A percentile compares a stretch with the other conserved stretches of the same genome.
Evolutionary conservation across 1,140 invertebrate species (phyloP).

Genomic region (Drosophila ohnishii): DNA sequence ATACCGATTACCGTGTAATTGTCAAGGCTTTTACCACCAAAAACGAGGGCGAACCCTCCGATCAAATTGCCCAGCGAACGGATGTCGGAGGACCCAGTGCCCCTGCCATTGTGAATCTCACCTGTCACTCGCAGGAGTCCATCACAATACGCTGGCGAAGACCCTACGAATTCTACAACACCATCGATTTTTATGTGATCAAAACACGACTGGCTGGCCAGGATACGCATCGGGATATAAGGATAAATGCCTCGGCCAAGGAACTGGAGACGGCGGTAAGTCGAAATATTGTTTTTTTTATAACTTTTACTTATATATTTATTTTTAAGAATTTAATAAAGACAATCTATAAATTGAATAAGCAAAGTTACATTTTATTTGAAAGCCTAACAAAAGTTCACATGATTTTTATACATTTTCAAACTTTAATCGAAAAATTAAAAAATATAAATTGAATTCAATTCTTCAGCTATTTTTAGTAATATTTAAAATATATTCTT

Average conservation of each 20-base stretch:
- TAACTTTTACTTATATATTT: too few relatives aligned
- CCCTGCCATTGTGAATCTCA: constrained; percentile 91
- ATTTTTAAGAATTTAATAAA: too few relatives aligned
- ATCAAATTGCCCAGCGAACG: constrained; percentile 88
- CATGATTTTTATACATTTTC: too few relatives aligned
- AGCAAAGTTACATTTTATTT: too few relatives aligned
- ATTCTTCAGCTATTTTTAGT: too few relatives aligned
- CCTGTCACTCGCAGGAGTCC: constrained; percentile 90
- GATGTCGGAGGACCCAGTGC: constrained; percentile 92
- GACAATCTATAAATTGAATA: too few relatives aligned
- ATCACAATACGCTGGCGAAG: constrained; percentile 92
- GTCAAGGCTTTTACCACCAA: constrained; percentile 90
- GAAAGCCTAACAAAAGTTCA: too few relatives aligned
- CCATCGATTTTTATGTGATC: constrained; percentile 92
- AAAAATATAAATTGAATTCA: too few relatives aligned
- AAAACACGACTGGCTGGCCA: constrained; percentile 86
- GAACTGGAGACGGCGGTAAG: constrained; percentile 86
- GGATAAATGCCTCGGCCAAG: constrained; percentile 85
- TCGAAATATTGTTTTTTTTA: background rate
- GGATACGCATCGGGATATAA: constrained; percentile 86
- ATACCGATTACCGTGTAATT: constrained; percentile 93
- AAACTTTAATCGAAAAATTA: too few relatives aligned
- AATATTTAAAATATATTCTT: too few relatives aligned
- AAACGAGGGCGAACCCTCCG: constrained; percentile 89
- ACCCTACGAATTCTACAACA: constrained; percentile 88